phyloP scores from a whole-genome alignment of 2,888 invertebrate genomes.

The Dendrolimus houi region DNA sequence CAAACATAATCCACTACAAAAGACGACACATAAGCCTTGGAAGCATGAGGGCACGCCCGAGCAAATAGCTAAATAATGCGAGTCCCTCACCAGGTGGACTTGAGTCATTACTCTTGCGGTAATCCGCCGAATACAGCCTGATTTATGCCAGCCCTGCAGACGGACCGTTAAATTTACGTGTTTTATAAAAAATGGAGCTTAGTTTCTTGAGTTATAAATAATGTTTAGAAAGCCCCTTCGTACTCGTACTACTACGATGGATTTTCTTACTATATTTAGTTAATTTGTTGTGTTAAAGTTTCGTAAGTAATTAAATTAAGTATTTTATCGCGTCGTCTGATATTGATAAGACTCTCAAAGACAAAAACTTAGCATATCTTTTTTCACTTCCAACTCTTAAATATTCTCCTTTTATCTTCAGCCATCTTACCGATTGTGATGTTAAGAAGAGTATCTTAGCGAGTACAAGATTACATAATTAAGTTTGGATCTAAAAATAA shows the following conservation, averaged over 20 bases:
- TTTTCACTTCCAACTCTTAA: too few species aligned
- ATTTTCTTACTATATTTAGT: background rate
- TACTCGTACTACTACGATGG: background rate
- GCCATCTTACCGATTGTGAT: too few species aligned
- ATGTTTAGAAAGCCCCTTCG: conserved; percentile 47
- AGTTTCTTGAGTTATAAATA: conserved; percentile 64
- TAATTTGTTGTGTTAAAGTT: background rate
- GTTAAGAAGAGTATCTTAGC: too few species aligned
- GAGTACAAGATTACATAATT: too few species aligned
- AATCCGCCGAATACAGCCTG: conserved; percentile 71
- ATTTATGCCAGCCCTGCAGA: conserved; percentile 62
- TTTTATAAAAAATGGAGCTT: conserved; percentile 71
- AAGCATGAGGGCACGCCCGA: conserved; percentile 36
- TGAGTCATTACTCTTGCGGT: conserved; percentile 71
- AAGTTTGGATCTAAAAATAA: too few species aligned
- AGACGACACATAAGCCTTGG: conserved; percentile 2
- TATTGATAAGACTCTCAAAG: conserved; percentile 5
- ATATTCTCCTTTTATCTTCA: too few species aligned
- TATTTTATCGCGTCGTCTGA: conserved; percentile 4
- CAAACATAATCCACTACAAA: conserved; percentile 7
- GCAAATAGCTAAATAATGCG: conserved; percentile 64
- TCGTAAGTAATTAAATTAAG: conserved; percentile 1
- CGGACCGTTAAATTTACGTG: conserved; percentile 69
- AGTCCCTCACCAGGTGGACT: conserved; percentile 71
- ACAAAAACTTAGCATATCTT: conserved; percentile 2